Evolutionary conservation across 1,140 invertebrate genomes (phyloP), one percentile per base, ranked within the genome.

Genomic region (Megalonaias nervosa): DNA sequence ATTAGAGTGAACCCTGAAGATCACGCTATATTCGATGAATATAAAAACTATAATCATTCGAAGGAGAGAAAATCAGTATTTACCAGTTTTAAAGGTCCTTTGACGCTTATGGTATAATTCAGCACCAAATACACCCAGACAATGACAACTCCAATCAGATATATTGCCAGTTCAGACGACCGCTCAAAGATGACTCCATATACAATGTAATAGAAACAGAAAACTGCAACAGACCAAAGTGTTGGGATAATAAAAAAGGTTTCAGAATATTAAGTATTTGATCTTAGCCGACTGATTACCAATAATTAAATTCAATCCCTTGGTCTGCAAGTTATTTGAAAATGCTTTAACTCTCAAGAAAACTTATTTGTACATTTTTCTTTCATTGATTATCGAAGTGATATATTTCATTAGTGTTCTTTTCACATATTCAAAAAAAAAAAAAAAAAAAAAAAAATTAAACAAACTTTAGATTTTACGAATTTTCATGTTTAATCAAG

Each of bases 141-240:
- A 16, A 85, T 74, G 19, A 77, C 62, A 17, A 82, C 85, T 15
- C 85, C 85, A n/a, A 84, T 65, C 13, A 87, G 82, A 19, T 87
- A 72, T 13, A 87, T 80, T 38, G 72, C 77, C 14, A 88, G 68
- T 67, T 88, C 87, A 79, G 84, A 88, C 11, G 84, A 83, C 26
- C 86, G 75, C 67, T 88, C 87, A 58, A 81, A 69, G 14, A 87
- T 74, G 0, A 88, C 79, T n/a, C 87, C 87, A 81, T 85, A 82
- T 1, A 87, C 16, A 14, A 86, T 74, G 71, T 88, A 88, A 69
- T 82, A 87, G 17, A 77, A 19, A 72, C 84, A 84, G 58, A 88
- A 86, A 15, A 80, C 86, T 88, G 73, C 75, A 81, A 82, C 19
- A 73, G 72, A 48, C 74, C 31, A 67, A 67, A 16, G 19, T n/a